Conservation (phyloP, 1,140 invertebrate species). For the Lepidotrigona ventralis region DNA sequence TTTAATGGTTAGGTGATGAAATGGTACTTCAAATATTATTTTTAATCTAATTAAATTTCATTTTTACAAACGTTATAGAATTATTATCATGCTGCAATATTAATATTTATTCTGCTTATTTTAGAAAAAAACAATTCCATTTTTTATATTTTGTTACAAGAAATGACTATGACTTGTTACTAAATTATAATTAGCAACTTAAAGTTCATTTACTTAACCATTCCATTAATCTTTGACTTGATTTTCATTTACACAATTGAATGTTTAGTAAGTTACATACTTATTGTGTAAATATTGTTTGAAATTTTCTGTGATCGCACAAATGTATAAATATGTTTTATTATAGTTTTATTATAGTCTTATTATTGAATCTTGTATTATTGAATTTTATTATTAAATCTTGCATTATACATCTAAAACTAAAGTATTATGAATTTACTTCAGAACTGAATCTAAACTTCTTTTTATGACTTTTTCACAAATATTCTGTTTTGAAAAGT, state of each 20-base stretch:
- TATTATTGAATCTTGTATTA: conserved; percentile 6
- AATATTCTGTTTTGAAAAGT: not conserved
- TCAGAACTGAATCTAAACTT: not conserved
- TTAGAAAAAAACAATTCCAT: not conserved
- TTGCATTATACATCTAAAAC: not conserved
- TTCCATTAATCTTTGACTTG: not conserved
- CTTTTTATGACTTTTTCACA: not conserved
- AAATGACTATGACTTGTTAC: not conserved
- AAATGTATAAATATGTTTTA: conserved; percentile 18
- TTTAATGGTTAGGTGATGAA: not conserved
- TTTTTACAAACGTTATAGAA: conserved; percentile 24
- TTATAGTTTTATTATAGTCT: conserved; percentile 31
- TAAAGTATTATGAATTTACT: not conserved
- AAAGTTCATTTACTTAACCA: not conserved
- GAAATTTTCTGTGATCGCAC: conserved; percentile 16
- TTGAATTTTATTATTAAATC: conserved; percentile 9
- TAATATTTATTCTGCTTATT: conserved; percentile 16
- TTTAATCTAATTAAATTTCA: conserved; percentile 14
- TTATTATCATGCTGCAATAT: conserved; percentile 7
- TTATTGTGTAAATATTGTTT: conserved; percentile 39
- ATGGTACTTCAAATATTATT: not conserved
- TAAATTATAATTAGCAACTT: not conserved
- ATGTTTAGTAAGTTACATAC: conserved; percentile 26
- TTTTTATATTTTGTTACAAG: not conserved
- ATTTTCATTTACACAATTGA: conserved; percentile 11